Conservation (phyloP, 2,113 vertebrate species). For the Myanophis thanlyinensis region DNA sequence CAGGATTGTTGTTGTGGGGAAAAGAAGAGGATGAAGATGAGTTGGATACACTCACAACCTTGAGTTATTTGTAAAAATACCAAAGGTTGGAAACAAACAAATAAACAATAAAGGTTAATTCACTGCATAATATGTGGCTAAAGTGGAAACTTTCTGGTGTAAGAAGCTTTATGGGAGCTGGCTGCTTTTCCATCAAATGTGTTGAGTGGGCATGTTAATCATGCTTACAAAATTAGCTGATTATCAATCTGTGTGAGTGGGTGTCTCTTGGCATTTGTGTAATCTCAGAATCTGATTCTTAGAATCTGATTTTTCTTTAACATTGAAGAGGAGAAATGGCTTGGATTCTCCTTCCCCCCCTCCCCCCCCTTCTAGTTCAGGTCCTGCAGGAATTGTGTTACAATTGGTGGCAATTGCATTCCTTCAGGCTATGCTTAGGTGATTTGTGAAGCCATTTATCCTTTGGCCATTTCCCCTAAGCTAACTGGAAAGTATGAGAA, state of each 20-base stretch:
- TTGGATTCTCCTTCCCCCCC: background rate
- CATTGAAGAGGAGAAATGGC: background rate
- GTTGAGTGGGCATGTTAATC: background rate
- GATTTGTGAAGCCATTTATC: background rate
- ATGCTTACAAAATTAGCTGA: background rate
- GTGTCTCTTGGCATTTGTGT: background rate
- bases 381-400: background rate
- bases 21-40: background rate
- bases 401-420: background rate
- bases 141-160: background rate
- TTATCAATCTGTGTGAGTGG: accelerated
- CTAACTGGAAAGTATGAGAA: background rate
- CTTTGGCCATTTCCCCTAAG: background rate
- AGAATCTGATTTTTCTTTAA: background rate
- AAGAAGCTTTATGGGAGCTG: background rate
- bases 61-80: background rate
- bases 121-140: background rate
- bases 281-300: background rate
- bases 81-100: background rate
- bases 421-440: background rate
- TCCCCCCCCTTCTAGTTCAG: background rate
- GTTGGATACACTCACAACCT: background rate
- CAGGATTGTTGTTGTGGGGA: background rate
- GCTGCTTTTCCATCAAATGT: background rate
- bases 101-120: background rate